These are phyloP conservation scores for Mythimna ferrago DNA, from an alignment of 2,888 invertebrate species.

Conservation along the genomic window DNA sequence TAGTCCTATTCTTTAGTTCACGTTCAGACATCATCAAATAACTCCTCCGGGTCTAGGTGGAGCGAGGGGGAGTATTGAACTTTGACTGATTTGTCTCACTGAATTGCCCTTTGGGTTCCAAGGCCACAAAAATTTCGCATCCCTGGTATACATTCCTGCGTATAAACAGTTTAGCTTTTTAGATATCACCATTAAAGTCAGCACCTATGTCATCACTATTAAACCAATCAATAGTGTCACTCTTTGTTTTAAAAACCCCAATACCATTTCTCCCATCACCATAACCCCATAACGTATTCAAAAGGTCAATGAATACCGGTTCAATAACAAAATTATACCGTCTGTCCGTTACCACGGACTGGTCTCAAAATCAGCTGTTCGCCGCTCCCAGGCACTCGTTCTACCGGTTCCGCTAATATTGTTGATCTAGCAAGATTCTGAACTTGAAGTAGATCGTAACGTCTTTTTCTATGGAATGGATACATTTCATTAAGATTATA, in stretches of 20 bases:
- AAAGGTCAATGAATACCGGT: constrained; percentile 72
- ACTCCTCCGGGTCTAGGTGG: too few species aligned
- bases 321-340: constrained; percentile 53
- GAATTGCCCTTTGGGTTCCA: too few species aligned
- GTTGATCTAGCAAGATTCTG: constrained; percentile 42
- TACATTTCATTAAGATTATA: constrained; percentile 3
- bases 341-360: constrained; percentile 75
- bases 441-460: constrained; percentile 57
- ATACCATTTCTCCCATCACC: constrained; percentile 56
- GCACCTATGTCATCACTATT: neutral
- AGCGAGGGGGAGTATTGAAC: too few species aligned
- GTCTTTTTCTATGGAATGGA: constrained; percentile 45
- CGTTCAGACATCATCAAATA: neutral
- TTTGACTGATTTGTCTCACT: too few species aligned
- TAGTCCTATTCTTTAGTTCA: neutral
- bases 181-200: neutral
- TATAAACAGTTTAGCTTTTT: neutral
- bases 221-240: constrained; percentile 5
- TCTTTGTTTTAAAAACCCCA: constrained; percentile 43
- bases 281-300: constrained; percentile 62
- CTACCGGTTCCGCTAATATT: constrained; percentile 51
- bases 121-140: too few species aligned
- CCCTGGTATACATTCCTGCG: neutral
- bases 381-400: constrained; percentile 63
- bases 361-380: constrained; percentile 76